Evolutionary conservation across 2,888 invertebrate genomes (phyloP).

Genomic region (Tiphia femorata): DNA sequence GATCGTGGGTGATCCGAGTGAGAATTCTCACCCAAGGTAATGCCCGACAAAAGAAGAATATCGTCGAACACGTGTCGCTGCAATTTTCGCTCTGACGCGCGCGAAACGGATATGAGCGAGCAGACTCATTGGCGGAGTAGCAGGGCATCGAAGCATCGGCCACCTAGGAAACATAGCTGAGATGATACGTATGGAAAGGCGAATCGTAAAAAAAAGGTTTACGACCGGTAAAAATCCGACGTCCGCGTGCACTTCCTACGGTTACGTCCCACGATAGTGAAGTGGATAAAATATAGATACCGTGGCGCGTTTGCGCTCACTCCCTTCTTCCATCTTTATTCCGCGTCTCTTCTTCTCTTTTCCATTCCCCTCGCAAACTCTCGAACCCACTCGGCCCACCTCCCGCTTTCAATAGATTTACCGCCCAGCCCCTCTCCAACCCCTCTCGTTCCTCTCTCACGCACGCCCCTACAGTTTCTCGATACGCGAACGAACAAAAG

Average conservation of each 20-base stretch:
- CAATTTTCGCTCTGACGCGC: no score
- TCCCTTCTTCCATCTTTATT: conserved; percentile 2
- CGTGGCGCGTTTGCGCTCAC: conserved; percentile 14
- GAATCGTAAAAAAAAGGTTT: conserved; percentile 48
- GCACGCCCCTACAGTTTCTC: background rate
- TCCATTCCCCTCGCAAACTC: background rate
- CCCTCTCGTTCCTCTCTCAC: conserved; percentile 17
- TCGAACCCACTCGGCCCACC: background rate
- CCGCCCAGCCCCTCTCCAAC: conserved; percentile 7
- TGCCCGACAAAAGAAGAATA: no score
- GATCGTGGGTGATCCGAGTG: no score
- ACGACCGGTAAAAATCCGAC: conserved; percentile 49
- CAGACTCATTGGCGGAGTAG: no score
- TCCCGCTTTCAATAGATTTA: background rate
- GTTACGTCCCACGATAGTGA: conserved; percentile 12
- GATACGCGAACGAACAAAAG: conserved; percentile 19
- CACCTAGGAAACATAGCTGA: conserved; percentile 6
- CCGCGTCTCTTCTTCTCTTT: background rate
- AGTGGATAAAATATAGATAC: conserved; percentile 36
- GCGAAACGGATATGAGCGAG: no score
- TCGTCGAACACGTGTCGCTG: no score
- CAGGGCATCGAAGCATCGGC: conserved; percentile 34
- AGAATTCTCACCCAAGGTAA: no score
- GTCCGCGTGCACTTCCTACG: conserved; percentile 12
- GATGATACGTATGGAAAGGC: conserved; percentile 23